Percentiles rank a stretch among this genome's conserved stretches.
Conservation (phyloP, 2,888 invertebrate species). For the Orthosia gracilis region DNA sequence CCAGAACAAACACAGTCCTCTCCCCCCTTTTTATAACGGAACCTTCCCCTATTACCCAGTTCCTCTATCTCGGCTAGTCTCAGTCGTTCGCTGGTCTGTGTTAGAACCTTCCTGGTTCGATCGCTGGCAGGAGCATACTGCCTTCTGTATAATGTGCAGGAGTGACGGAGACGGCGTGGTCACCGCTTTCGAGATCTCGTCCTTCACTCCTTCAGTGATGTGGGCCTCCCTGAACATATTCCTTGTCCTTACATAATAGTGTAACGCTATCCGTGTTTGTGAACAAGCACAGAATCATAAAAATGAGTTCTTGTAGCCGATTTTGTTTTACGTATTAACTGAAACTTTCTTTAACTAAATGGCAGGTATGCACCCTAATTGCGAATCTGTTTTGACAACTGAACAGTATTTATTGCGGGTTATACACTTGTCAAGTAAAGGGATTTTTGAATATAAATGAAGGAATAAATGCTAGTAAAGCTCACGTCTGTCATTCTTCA, state of each 20-base stretch:
- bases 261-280: constrained; percentile 15
- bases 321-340: neutral
- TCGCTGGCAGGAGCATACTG: constrained; percentile 54
- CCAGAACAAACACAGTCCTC: constrained; percentile 26
- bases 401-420: no score
- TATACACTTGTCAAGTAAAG: no score
- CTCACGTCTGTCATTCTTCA: no score
- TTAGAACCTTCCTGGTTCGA: constrained; percentile 14
- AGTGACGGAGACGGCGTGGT: constrained; percentile 46
- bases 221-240: constrained; percentile 52
- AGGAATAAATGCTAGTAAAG: no score
- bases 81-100: constrained; percentile 26
- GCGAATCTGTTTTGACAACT: no score
- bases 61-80: constrained; percentile 21
- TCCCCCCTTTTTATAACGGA: constrained; percentile 9
- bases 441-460: no score
- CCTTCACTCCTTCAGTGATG: constrained; percentile 19
- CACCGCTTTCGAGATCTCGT: constrained; percentile 37
- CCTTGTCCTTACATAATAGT: constrained; percentile 36
- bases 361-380: no score
- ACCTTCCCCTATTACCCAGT: constrained; percentile 39
- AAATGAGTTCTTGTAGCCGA: neutral
- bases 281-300: constrained; percentile 12
- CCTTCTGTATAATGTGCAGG: constrained; percentile 52
- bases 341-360: neutral